phyloP scores from a whole-genome alignment of 1,140 invertebrate species.

The Drosophila azteca region DNA sequence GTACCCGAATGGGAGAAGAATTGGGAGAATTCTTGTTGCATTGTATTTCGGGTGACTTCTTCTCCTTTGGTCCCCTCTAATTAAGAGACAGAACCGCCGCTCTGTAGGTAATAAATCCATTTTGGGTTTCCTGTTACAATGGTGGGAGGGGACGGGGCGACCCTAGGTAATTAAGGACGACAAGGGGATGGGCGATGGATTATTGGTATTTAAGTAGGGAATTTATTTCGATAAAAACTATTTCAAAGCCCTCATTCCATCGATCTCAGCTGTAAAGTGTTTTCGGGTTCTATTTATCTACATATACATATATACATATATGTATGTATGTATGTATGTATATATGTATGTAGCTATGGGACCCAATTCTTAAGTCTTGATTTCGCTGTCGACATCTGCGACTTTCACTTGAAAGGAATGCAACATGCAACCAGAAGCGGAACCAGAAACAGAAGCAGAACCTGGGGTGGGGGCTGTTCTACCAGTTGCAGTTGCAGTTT shows the following conservation, averaged over 20 bases:
- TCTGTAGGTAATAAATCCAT: conserved; percentile 60
- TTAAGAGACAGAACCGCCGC: conserved; percentile 14
- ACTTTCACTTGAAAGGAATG: conserved; percentile 71
- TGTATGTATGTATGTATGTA: too few species aligned
- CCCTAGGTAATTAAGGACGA: too few species aligned
- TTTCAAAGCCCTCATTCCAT: too few species aligned
- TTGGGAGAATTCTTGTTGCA: not conserved
- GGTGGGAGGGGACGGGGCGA: not conserved
- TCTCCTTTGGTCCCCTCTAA: conserved; percentile 11
- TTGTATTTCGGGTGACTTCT: too few species aligned
- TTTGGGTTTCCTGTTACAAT: conserved; percentile 61
- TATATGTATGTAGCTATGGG: too few species aligned
- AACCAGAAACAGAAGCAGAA: conserved; percentile 28
- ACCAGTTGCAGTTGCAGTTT: not conserved
- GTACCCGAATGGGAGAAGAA: too few species aligned
- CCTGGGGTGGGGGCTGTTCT: not conserved
- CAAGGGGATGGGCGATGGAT: too few species aligned
- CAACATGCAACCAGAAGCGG: conserved; percentile 19
- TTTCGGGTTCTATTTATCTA: too few species aligned
- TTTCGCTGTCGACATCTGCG: conserved; percentile 21
- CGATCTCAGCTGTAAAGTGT: too few species aligned
- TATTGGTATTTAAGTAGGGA: too few species aligned
- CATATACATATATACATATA: too few species aligned
- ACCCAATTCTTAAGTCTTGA: conserved; percentile 34
- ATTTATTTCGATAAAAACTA: too few species aligned